Conservation (phyloP, 1,140 invertebrate genomes). For the Battus philenor region DNA sequence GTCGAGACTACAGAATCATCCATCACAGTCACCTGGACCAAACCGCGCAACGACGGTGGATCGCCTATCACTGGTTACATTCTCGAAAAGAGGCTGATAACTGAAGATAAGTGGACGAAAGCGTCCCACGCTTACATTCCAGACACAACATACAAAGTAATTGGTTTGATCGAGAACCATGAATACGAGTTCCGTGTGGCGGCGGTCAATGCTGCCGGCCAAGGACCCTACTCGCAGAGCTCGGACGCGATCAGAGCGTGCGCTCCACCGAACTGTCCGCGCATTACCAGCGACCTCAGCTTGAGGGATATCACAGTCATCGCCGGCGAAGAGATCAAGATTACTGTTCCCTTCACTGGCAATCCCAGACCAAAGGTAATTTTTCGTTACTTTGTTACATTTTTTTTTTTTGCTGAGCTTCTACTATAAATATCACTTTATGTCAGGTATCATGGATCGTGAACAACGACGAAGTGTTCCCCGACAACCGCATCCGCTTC, state of each 20-base stretch:
- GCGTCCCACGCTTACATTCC: conserved; percentile 88
- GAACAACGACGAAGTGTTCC: conserved; percentile 89
- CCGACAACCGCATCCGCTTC: conserved; percentile 90
- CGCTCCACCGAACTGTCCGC: conserved; percentile 90
- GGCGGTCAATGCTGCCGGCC: conserved; percentile 96
- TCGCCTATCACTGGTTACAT: conserved; percentile 94
- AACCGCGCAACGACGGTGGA: conserved; percentile 95
- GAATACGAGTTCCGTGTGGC: conserved; percentile 98
- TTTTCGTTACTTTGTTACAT: no score
- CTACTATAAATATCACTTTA: no score
- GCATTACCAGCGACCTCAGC: conserved; percentile 94
- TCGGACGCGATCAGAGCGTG: conserved; percentile 94
- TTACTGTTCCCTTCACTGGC: conserved; percentile 94
- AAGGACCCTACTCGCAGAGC: conserved; percentile 92
- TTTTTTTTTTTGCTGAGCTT: no score
- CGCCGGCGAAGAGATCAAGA: conserved; percentile 96
- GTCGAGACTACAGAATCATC: conserved; percentile 94
- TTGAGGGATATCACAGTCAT: conserved; percentile 96
- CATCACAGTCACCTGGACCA: conserved; percentile 95
- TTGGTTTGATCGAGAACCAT: conserved; percentile 93
- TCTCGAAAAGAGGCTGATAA: conserved; percentile 93
- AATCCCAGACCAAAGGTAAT: conserved; percentile 90
- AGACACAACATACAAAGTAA: conserved; percentile 88
- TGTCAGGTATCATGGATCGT: conserved; percentile 87
- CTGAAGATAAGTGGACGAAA: conserved; percentile 94